Base-by-base conservation (phyloP, 2,113 vertebrate species). In the Cephalopterus ornatus region DNA sequence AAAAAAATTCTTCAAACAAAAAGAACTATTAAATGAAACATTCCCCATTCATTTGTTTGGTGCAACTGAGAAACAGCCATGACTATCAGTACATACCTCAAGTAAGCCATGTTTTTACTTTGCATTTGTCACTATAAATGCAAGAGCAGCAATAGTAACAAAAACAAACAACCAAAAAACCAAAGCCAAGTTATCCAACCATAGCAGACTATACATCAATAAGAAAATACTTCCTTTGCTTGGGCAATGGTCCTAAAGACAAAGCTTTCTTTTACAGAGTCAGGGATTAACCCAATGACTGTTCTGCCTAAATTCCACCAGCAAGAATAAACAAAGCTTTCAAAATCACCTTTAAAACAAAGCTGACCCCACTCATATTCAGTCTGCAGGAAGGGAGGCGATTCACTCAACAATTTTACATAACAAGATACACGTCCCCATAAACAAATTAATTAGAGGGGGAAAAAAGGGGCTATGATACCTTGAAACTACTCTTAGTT, bases 321-420 rank as follows among this genome's bases (percentile, higher is more conserved):
- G 67, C 39, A 89, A 88, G 59, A 79, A 75, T 30, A 89, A 94
- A 92, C 13, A 88, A 84, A 94, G 19, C 39, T 90, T 94, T 42
- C 32, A 86, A 90, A 93, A 90, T 77, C 63, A 55, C 11, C 59
- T 47, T 88, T 44, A 61, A 93, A 88, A 77, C 39, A 71, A 88
- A 35, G 50, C 65, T 8, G 22, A n/a, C 32, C 22, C 35, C 46
- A 15, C 67, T 95, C 21, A 37, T 41, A 63, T 35, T 77, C 42
- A 55, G 27, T 73, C 71, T 93, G 74, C 56, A 78, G 30, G 47
- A 85, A 56, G 35, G 35, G 21, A 88, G n/a, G 22, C 2, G 3
- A 78, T 72, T 90, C 47, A 49, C 47, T 86, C 22, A 33, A 56
- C 47, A 14, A 53, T 53, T 91, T 84, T 68, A 85, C 46, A 73